These are phyloP conservation scores for Blastobasis adustella DNA, from an alignment of 2,888 invertebrate species.

Conservation along the genomic window DNA sequence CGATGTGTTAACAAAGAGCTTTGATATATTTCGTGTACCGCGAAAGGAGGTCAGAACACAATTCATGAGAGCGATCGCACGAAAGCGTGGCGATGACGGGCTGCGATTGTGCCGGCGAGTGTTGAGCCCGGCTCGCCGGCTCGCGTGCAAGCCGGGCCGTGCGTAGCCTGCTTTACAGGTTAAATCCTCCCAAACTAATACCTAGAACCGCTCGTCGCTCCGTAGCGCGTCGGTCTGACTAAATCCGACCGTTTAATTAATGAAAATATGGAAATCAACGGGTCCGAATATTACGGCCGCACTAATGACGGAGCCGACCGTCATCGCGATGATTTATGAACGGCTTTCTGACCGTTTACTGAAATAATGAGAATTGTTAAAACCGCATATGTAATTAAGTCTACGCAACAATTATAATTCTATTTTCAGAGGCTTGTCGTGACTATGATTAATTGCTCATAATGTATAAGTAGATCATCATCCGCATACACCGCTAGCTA, in stretches of 20 bases:
- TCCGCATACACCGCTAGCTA: no score
- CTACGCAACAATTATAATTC: conserved; percentile 24
- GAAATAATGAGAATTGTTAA: conserved; percentile 48
- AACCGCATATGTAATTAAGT: conserved; percentile 26
- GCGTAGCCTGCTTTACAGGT: no score
- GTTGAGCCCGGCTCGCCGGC: conserved; percentile 15
- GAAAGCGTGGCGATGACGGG: conserved; percentile 31
- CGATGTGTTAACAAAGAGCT: conserved; percentile 33
- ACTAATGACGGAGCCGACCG: conserved; percentile 35
- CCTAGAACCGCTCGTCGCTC: no score
- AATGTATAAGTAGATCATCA: neutral
- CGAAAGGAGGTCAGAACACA: conserved; percentile 35
- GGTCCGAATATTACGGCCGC: conserved; percentile 32
- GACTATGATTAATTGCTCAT: conserved; percentile 5
- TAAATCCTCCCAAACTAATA: no score
- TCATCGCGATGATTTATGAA: conserved; percentile 53
- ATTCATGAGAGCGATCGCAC: conserved; percentile 41
- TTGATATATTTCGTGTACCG: conserved; percentile 27
- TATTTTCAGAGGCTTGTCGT: conserved; percentile 13
- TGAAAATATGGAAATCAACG: conserved; percentile 58
- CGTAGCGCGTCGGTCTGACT: no score
- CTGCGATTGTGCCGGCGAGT: conserved; percentile 26
- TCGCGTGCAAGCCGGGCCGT: neutral
- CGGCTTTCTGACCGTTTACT: conserved; percentile 46
- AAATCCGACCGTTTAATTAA: conserved; percentile 26